Conservation (phyloP, 2,888 invertebrate species). For the Rotaria magnacalcarata region DNA sequence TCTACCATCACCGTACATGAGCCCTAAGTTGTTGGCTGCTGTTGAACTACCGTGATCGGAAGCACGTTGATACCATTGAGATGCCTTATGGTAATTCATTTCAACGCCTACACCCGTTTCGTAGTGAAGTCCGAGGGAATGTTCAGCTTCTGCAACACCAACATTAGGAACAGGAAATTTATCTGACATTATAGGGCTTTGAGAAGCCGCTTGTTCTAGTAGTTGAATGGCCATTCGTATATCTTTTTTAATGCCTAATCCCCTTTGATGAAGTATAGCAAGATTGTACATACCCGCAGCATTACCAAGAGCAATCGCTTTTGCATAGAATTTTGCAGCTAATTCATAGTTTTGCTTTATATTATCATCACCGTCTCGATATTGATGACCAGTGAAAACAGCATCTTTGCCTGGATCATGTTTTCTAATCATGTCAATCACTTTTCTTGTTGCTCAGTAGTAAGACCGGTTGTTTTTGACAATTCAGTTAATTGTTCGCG, state of each 20-base stretch:
- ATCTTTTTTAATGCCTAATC: constrained; percentile 34
- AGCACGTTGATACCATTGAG: constrained; percentile 33
- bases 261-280: constrained; percentile 1
- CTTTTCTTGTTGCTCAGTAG: neutral
- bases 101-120: neutral
- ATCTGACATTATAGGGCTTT: neutral
- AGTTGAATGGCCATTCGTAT: constrained; percentile 10
- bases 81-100: neutral
- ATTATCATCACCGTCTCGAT: constrained; percentile 27
- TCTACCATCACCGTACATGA: constrained; percentile 18
- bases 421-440: neutral
- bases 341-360: constrained; percentile 29
- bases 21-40: constrained; percentile 30
- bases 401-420: neutral
- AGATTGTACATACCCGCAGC: constrained; percentile 40
- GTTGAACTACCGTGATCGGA: constrained; percentile 29
- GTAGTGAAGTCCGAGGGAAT: neutral
- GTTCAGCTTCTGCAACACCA: constrained; percentile 31
- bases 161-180: constrained; percentile 7
- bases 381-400: constrained; percentile 30
- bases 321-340: constrained; percentile 33
- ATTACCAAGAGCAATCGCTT: constrained; percentile 28
- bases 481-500: constrained; percentile 2
- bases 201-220: constrained; percentile 36
- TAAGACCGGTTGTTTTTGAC: neutral